Percentiles rank a stretch among this genome's conserved stretches.
phyloP scores from a whole-genome alignment of 1,140 invertebrate genomes.

The Drosophila nikananu region DNA sequence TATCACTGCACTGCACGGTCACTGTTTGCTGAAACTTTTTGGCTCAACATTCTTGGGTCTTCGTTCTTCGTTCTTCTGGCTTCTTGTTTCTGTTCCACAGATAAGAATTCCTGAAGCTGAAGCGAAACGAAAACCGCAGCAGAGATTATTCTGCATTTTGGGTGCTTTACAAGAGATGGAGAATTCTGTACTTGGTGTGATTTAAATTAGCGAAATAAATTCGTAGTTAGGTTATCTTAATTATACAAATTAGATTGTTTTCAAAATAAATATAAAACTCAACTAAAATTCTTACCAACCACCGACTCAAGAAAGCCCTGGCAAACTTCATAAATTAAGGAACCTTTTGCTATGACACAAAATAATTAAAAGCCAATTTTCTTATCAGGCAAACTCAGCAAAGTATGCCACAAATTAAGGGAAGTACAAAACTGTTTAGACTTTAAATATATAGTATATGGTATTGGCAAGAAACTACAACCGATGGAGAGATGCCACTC shows the following conservation, averaged over 20 bases:
- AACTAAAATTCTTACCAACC: not conserved
- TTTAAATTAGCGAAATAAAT: not conserved
- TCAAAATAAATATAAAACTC: not conserved
- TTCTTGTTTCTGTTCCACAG: conserved; percentile 19
- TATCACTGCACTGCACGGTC: conserved; percentile 35
- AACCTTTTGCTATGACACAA: not conserved
- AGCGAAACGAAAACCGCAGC: not conserved
- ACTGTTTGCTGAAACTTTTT: conserved; percentile 39
- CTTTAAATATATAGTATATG: not conserved
- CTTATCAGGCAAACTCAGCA: conserved; percentile 2
- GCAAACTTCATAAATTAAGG: not conserved
- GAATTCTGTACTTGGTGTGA: not conserved
- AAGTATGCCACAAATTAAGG: conserved; percentile 17
- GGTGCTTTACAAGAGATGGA: not conserved
- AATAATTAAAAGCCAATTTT: conserved; percentile 13
- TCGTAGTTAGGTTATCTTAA: no score
- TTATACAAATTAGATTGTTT: not conserved
- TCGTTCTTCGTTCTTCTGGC: not conserved
- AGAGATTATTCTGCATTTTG: conserved; percentile 22
- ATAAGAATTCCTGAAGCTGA: conserved; percentile 29
- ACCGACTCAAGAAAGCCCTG: no score
- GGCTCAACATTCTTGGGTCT: conserved; percentile 4
- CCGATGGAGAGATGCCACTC: conserved; percentile 12
- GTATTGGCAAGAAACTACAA: conserved; percentile 6
- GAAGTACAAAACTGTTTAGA: not conserved